These are phyloP conservation scores for Gambelia wislizenii DNA, from an alignment of 2,797 vertebrate genomes.

Conservation along the genomic window DNA sequence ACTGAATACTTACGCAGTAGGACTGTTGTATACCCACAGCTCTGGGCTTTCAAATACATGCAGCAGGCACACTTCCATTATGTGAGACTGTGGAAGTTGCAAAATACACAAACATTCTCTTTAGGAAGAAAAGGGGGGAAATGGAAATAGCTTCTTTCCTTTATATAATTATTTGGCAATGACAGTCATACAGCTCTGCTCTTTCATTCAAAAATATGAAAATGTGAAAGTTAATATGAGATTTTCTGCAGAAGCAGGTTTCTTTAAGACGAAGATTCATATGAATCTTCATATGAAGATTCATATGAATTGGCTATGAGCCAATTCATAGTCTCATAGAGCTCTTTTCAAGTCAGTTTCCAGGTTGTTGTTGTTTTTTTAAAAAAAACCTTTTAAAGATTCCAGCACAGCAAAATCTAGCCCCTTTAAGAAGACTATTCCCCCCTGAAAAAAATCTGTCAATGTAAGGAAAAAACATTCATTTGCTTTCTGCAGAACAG, in stretches of 20 bases:
- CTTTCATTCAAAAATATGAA: neutral
- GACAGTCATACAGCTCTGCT: neutral
- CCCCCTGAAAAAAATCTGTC: neutral
- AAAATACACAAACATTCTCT: neutral
- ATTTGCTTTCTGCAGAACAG: slow-evolving; percentile 8
- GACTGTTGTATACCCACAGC: neutral
- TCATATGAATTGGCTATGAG: no score
- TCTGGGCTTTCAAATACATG: neutral
- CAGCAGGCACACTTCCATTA: neutral
- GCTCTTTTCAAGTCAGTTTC: neutral
- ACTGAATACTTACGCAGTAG: neutral
- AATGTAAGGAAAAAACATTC: neutral
- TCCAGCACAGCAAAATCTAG: slow-evolving; percentile 12
- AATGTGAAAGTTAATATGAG: neutral
- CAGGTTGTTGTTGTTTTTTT: neutral
- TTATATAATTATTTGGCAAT: neutral
- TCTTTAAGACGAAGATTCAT: neutral
- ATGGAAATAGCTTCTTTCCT: neutral
- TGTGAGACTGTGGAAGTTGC: neutral
- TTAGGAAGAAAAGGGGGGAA: neutral
- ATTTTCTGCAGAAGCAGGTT: neutral
- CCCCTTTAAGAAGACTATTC: neutral
- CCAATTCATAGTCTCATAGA: neutral
- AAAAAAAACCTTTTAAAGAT: neutral
- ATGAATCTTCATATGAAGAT: no score